Evolutionary conservation across 2,797 vertebrate genomes (phyloP).

Genomic region (Sebastes trivittatus): DNA sequence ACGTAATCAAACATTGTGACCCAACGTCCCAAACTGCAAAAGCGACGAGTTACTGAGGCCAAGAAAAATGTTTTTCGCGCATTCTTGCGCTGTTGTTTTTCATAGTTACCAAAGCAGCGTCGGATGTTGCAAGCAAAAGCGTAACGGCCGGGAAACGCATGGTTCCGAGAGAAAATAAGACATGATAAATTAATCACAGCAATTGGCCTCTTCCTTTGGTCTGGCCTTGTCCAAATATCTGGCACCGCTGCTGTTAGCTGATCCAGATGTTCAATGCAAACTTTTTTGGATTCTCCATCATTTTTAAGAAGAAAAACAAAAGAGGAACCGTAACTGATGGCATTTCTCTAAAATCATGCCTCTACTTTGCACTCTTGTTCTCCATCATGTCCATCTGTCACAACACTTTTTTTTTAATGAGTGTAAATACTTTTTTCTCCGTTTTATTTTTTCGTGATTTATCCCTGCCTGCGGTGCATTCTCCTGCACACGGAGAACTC

Average conservation of each 20-base stretch:
- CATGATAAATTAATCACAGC: constrained; percentile 69
- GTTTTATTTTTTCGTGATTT: constrained; percentile 12
- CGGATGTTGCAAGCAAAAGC: constrained; percentile 53
- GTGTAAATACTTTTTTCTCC: constrained; percentile 16
- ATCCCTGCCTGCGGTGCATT: not conserved
- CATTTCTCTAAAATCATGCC: constrained; percentile 11
- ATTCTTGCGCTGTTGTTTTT: constrained; percentile 56
- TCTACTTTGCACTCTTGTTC: constrained; percentile 10
- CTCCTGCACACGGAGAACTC: constrained; percentile 8
- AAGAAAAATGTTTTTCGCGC: constrained; percentile 32
- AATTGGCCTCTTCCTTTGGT: constrained; percentile 60
- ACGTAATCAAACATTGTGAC: not conserved
- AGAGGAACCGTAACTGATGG: constrained; percentile 12
- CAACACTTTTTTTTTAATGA: not conserved
- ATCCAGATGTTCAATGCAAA: constrained; percentile 64
- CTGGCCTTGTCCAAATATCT: constrained; percentile 54
- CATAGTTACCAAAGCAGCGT: constrained; percentile 31
- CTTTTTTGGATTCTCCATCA: constrained; percentile 29
- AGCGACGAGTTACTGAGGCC: not conserved
- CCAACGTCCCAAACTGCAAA: constrained; percentile 5
- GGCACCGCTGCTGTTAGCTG: constrained; percentile 37
- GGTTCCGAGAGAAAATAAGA: constrained; percentile 61
- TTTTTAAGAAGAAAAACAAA: constrained; percentile 40
- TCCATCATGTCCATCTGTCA: constrained; percentile 24
- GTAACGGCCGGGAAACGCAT: constrained; percentile 45